Percentiles rank a stretch among this genome's conserved stretches.
phyloP scores from a whole-genome alignment of 2,888 invertebrate species.

The Phania funesta region DNA sequence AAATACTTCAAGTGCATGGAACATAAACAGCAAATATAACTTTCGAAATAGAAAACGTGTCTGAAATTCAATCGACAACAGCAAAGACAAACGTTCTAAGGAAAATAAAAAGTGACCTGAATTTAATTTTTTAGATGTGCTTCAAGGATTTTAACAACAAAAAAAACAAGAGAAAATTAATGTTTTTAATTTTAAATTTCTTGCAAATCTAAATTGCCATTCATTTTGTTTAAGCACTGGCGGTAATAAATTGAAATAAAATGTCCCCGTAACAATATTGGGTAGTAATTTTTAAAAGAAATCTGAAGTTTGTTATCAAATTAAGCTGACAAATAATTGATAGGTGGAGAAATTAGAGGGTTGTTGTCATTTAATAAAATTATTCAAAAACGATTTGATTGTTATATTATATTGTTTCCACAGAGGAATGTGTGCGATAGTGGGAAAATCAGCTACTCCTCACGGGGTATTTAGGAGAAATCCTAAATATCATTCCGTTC shows the following conservation, averaged over 20 bases:
- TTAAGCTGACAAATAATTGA: no score
- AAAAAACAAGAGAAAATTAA: constrained; percentile 19
- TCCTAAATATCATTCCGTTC: no score
- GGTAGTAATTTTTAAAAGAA: background rate
- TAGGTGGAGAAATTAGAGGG: background rate
- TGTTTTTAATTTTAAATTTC: constrained; percentile 41
- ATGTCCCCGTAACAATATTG: background rate
- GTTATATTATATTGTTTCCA: no score
- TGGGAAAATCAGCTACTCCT: no score
- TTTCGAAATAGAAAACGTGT: constrained; percentile 60
- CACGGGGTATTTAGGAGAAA: no score
- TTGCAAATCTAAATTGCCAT: constrained; percentile 11
- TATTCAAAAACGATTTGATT: no score
- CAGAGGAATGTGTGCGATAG: no score
- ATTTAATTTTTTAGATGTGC: constrained; percentile 34
- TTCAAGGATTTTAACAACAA: background rate
- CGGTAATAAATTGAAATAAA: constrained; percentile 19
- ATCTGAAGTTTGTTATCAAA: background rate
- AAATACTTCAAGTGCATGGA: constrained; percentile 46
- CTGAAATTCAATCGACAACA: constrained; percentile 58
- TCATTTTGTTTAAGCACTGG: background rate
- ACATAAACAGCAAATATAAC: constrained; percentile 10
- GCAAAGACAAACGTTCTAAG: constrained; percentile 27
- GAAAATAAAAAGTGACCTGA: constrained; percentile 42
- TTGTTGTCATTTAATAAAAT: no score